Percentiles rank a stretch among this genome's conserved stretches.
These are phyloP conservation scores for Nomada hirtipes DNA, from an alignment of 2,888 invertebrate species.

Conservation along the genomic window DNA sequence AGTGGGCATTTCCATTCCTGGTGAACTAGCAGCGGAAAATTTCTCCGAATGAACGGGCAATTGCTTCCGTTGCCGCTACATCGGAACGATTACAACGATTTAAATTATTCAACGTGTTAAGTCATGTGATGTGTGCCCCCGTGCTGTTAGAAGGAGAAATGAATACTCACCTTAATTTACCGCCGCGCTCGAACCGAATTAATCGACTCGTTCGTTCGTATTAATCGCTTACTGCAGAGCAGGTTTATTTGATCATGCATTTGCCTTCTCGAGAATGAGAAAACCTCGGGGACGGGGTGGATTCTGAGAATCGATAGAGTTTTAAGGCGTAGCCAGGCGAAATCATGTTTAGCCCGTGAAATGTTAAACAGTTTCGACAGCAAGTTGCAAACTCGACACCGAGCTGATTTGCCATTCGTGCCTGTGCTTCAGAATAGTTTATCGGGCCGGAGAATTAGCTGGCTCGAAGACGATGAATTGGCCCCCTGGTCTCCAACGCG, in stretches of 20 bases:
- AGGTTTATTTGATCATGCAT: no score
- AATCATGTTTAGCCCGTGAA: neutral
- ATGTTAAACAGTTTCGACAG: conserved; percentile 1
- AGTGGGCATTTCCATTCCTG: neutral
- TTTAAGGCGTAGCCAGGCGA: neutral
- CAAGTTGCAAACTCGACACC: conserved; percentile 9
- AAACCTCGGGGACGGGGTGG: neutral
- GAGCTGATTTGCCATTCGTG: conserved; percentile 1
- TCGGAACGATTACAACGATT: neutral
- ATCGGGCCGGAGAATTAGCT: conserved; percentile 13
- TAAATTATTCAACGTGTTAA: neutral
- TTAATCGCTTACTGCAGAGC: no score
- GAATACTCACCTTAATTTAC: no score
- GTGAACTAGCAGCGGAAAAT: neutral
- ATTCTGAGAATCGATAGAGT: neutral
- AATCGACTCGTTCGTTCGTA: neutral
- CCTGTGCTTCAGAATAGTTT: neutral
- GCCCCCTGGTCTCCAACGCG: no score
- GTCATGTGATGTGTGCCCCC: neutral
- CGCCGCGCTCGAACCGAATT: no score
- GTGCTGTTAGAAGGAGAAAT: no score
- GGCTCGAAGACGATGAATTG: neutral
- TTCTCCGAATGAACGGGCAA: neutral
- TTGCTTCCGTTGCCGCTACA: neutral
- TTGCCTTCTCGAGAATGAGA: no score